Evolutionary conservation across 2,797 vertebrate genomes (phyloP).

Genomic region (Corythornis leucogaster): DNA sequence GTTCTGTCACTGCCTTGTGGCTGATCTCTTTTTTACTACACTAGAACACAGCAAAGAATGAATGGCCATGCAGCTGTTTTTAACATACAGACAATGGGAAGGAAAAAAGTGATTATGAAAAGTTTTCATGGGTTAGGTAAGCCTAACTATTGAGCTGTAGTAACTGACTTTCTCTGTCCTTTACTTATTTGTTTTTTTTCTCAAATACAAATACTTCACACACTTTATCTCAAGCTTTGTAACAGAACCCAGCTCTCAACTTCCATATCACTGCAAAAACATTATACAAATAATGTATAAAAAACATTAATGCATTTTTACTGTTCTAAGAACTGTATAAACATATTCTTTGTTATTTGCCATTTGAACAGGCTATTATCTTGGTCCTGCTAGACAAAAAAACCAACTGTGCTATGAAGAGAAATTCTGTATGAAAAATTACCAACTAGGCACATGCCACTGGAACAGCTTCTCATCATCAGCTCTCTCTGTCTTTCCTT

Average conservation of each 20-base stretch:
- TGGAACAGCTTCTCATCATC: not conserved
- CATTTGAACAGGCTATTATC: not conserved
- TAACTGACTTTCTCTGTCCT: not conserved
- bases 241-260: not conserved
- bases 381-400: not conserved
- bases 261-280: not conserved
- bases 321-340: not conserved
- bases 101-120: not conserved
- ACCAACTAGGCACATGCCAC: not conserved
- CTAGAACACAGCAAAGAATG: not conserved
- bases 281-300: not conserved
- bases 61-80: not conserved
- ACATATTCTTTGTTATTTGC: not conserved
- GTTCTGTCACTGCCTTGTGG: not conserved
- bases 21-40: not conserved
- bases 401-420: not conserved
- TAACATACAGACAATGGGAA: not conserved
- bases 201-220: not conserved
- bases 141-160: not conserved
- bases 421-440: not conserved
- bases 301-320: not conserved
- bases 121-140: not conserved
- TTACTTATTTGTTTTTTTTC: not conserved
- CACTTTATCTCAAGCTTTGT: not conserved
- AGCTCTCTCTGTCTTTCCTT: not conserved